These are phyloP conservation scores for Malurus splendens DNA, from an alignment of 2,797 vertebrate genomes.

Conservation along the genomic window DNA sequence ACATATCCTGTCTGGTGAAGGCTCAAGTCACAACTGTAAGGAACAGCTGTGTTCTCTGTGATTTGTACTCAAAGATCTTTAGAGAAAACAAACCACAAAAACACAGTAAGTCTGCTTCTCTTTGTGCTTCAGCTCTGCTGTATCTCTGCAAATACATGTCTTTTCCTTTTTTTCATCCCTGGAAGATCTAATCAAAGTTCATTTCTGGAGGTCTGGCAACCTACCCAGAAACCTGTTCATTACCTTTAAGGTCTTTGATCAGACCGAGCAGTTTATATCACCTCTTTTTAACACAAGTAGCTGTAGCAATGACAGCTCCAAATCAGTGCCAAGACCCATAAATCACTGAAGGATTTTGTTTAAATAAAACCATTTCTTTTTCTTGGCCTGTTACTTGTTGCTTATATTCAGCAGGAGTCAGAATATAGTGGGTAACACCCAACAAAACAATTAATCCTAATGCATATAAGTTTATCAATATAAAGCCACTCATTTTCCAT, in stretches of 20 bases:
- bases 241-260: conserved; percentile 39
- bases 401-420: not conserved
- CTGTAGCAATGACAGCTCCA: conserved; percentile 12
- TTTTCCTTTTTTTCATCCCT: not conserved
- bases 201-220: conserved; percentile 3
- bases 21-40: not conserved
- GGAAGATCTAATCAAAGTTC: not conserved
- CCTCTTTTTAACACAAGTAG: not conserved
- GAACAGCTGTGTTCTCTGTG: not conserved
- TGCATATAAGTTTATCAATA: rapidly evolving
- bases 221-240: conserved; percentile 7
- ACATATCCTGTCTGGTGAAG: not conserved
- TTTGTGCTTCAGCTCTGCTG: not conserved
- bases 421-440: not conserved
- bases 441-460: not conserved
- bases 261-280: not conserved
- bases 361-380: conserved; percentile 19
- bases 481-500: not conserved
- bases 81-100: not conserved
- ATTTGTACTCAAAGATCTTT: not conserved
- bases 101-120: not conserved
- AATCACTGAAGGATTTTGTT: conserved; percentile 37
- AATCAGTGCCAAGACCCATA: conserved; percentile 25
- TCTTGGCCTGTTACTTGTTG: not conserved
- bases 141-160: not conserved